A percentile compares a stretch with the other conserved stretches of the same genome.
Evolutionary conservation across 2,797 vertebrate species (phyloP).

Genomic region (Mus spretus): DNA sequence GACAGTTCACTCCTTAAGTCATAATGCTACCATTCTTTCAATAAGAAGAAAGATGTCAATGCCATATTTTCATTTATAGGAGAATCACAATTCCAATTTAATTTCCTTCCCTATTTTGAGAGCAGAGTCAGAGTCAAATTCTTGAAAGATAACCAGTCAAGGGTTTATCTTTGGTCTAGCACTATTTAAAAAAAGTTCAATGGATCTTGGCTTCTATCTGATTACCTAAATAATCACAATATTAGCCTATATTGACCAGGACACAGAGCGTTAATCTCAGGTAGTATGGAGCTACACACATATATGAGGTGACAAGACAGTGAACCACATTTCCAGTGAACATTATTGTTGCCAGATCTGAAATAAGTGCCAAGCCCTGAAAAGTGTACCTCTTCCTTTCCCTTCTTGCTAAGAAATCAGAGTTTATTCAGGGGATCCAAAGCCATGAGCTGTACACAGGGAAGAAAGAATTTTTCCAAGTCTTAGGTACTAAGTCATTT

Average conservation of each 20-base stretch:
- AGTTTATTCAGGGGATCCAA: background rate
- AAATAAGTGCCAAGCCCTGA: background rate
- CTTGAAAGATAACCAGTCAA: conserved; percentile 31
- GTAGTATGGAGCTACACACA: background rate
- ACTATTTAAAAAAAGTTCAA: background rate
- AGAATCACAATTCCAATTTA: conserved; percentile 38
- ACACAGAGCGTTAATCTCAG: conserved; percentile 6
- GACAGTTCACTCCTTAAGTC: conserved; percentile 22
- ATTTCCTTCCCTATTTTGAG: conserved; percentile 57
- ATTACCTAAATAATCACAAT: conserved; percentile 46
- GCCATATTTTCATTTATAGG: conserved; percentile 43
- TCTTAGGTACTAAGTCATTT: background rate
- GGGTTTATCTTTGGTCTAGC: background rate
- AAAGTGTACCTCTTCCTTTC: background rate
- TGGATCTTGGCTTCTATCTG: background rate
- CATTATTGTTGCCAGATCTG: background rate
- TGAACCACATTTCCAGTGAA: background rate
- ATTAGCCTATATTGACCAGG: background rate
- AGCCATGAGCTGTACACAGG: background rate
- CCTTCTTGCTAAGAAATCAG: background rate
- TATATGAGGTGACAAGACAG: background rate
- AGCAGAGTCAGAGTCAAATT: conserved; percentile 53
- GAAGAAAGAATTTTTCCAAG: background rate
- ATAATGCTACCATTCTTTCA: conserved; percentile 16
- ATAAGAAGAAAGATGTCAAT: conserved; percentile 56